Conservation (phyloP, 2,888 invertebrate genomes). For the Drosophila limbata region DNA sequence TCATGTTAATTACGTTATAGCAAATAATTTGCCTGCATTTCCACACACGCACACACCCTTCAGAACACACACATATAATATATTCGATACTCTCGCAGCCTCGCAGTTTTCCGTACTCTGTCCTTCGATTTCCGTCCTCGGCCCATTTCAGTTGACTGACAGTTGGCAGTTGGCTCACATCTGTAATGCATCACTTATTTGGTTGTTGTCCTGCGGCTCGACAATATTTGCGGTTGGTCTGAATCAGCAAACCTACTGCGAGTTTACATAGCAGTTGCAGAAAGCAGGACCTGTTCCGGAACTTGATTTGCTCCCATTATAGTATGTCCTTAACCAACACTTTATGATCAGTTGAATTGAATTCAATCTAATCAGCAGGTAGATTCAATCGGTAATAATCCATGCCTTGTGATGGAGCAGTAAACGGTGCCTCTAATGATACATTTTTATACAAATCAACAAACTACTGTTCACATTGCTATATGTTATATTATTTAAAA, state of each 20-base stretch:
- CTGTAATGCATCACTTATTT: conserved; percentile 70
- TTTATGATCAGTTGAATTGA: too few species aligned
- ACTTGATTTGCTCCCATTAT: not conserved
- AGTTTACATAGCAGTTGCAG: not conserved
- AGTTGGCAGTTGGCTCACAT: conserved; percentile 53
- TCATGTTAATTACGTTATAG: conserved; percentile 80
- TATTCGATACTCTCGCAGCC: conserved; percentile 10
- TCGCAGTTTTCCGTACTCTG: not conserved
- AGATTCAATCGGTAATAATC: not conserved
- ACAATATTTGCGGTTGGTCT: conserved; percentile 64
- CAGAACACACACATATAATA: conserved; percentile 11
- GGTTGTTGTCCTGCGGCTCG: conserved; percentile 54
- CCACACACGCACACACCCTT: conserved; percentile 40
- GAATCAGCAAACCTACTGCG: conserved; percentile 32
- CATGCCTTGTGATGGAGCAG: not conserved
- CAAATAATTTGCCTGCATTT: conserved; percentile 74
- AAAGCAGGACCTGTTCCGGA: conserved; percentile 4
- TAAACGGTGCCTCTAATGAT: not conserved
- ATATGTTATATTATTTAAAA: too few species aligned
- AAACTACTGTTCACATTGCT: too few species aligned
- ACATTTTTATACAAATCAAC: not conserved
- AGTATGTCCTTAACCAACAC: not conserved
- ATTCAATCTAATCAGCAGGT: not conserved
- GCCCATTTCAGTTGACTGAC: conserved; percentile 14
- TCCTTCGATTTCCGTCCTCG: not conserved